phyloP scores from a whole-genome alignment of 2,113 vertebrate genomes.

The Oncorhynchus gorbuscha region DNA sequence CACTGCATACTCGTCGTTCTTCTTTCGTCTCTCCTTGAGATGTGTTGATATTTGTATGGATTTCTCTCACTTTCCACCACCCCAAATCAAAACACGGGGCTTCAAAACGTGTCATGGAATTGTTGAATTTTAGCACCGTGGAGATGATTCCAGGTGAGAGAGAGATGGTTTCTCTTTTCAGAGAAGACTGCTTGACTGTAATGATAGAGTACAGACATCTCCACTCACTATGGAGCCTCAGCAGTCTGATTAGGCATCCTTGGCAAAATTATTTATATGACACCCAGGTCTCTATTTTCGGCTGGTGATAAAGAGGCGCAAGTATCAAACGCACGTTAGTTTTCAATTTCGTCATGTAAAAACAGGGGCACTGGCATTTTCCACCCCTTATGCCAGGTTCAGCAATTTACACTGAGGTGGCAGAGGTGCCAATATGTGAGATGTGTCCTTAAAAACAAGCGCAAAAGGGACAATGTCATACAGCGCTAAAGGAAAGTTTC shows the following conservation, averaged over 20 bases:
- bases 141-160: conserved; percentile 12
- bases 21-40: conserved; percentile 16
- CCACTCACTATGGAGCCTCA: not conserved
- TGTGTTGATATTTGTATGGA: conserved; percentile 48
- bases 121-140: conserved; percentile 17
- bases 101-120: conserved; percentile 21
- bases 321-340: no score
- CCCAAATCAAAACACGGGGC: conserved; percentile 20
- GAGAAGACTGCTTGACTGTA: conserved; percentile 6
- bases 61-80: conserved; percentile 38
- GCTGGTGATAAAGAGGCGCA: no score
- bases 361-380: no score
- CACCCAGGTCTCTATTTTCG: conserved; percentile 8
- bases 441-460: no score
- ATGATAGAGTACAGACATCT: conserved; percentile 14
- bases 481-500: no score
- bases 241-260: not conserved
- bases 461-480: no score
- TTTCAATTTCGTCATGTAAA: no score
- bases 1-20: not conserved
- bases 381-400: no score
- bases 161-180: conserved; percentile 43
- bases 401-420: no score
- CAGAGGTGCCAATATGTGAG: no score
- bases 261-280: not conserved